Evolutionary conservation across 92 coral and sea anemone species (phyloP), one percentile per base, ranked within the genome.

Genomic region (Parazoanthus atlanticus): DNA sequence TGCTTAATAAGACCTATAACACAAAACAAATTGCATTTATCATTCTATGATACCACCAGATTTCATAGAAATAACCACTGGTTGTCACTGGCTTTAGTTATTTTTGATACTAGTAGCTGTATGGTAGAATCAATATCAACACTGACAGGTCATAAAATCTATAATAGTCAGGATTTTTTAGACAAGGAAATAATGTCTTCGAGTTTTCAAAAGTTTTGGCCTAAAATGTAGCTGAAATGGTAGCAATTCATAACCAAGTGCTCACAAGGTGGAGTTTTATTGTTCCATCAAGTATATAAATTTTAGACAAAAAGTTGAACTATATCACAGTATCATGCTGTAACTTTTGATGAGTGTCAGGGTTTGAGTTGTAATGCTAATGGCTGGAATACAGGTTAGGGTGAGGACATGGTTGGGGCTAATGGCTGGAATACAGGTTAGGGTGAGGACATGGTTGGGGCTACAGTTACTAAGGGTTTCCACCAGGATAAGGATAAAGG

Each of bases 1-100:
- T 97, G 99, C 54, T 97, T 97, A 76, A 97, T 97, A 74, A 97
- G 89, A 71, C 98, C 99, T 97, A 21, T 10, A 26, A 10, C 33
- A 19, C 21, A 3, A 29, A 21, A 13, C 47, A 9, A 12, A 52
- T 4, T 12, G 10, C 12, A 2, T 52, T 52, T 12, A 43, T 6
- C 9, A 8, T 43, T 43, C 47, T 8, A 56, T 36, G 38, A 36
- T 36, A 5, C 38, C 38, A 5, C 38, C 4, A 5, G 38, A 36
- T 36, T 1, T 56, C 5, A 19, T 56, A 13, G 5, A 1, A 3
- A 56, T 19, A 1, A 13, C 3, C 23, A 61, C 69, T 23, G 26
- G 28, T 23, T 61, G 3, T 61, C 8, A 1, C 12, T 52, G 49
- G 49, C 10, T 43, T 43, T 8, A 5, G 12, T 7, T 43, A 43